phyloP scores from a whole-genome alignment of 92 coral and sea anemone species.

The Heteractis magnifica region DNA sequence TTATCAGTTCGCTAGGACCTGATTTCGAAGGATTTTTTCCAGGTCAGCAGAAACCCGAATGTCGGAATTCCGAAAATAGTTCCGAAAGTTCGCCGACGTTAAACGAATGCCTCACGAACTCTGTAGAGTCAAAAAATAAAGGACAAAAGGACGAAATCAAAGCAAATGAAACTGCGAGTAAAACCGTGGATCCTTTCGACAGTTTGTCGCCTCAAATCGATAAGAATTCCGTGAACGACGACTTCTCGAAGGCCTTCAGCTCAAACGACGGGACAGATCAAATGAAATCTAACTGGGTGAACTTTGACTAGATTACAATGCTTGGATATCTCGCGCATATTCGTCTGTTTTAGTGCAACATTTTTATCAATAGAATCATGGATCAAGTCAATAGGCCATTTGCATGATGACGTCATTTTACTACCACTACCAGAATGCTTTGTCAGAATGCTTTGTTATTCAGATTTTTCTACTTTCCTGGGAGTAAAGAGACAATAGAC shows the following conservation, averaged over 20 bases:
- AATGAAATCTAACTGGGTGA: constrained; percentile 23
- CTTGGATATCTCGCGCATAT: background rate
- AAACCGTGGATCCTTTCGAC: background rate
- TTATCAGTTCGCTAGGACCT: constrained; percentile 52
- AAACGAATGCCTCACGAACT: constrained; percentile 20
- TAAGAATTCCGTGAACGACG: background rate
- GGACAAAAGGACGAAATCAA: background rate
- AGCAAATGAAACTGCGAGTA: background rate
- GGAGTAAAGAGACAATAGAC: too few relatives aligned
- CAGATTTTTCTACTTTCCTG: too few relatives aligned
- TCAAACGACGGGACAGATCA: background rate
- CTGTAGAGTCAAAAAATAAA: background rate
- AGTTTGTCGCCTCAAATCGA: constrained; percentile 12
- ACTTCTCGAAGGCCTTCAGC: constrained; percentile 3
- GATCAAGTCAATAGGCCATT: background rate
- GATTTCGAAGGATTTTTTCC: constrained; percentile 52
- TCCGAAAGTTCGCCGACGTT: constrained; percentile 28
- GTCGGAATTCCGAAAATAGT: constrained; percentile 5
- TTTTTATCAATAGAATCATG: background rate
- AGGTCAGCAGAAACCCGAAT: constrained; percentile 13
- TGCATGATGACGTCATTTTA: too few relatives aligned
- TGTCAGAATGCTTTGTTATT: too few relatives aligned
- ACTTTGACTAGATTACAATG: constrained; percentile 11
- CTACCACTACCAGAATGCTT: too few relatives aligned
- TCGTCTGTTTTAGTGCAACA: background rate